Evolutionary conservation across 2,797 vertebrate genomes (phyloP).

Genomic region (Schizopygopsis malacanthus): DNA sequence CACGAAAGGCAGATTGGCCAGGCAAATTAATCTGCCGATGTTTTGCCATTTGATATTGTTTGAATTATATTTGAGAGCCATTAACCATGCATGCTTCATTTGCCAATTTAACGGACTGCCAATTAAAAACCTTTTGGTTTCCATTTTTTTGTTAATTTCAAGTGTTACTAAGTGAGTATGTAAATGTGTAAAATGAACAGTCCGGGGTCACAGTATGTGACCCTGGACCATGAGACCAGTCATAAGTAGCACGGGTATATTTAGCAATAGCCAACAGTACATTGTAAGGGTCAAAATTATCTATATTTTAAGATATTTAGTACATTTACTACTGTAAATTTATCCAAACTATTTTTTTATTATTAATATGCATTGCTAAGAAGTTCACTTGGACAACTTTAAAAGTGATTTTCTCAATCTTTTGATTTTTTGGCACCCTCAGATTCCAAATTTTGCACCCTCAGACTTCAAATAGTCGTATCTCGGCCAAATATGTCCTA

Average conservation of each 20-base stretch:
- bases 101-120: not conserved
- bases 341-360: not conserved
- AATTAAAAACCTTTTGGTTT: not conserved
- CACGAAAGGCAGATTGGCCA: not conserved
- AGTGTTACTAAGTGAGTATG: not conserved
- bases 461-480: too few relatives aligned
- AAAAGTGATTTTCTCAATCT: not conserved
- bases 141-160: not conserved
- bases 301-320: not conserved
- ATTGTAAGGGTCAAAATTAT: not conserved
- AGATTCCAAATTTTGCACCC: not conserved
- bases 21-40: not conserved
- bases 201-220: not conserved
- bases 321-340: not conserved
- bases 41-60: not conserved
- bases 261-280: not conserved
- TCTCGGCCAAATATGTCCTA: too few relatives aligned
- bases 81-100: not conserved
- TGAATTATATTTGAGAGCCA: not conserved
- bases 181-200: not conserved
- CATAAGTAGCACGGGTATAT: not conserved
- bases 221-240: not conserved
- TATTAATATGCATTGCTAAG: not conserved
- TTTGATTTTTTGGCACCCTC: not conserved
- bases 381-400: not conserved